phyloP scores from a whole-genome alignment of 2,888 invertebrate genomes.

The Sympetrum striolatum region DNA sequence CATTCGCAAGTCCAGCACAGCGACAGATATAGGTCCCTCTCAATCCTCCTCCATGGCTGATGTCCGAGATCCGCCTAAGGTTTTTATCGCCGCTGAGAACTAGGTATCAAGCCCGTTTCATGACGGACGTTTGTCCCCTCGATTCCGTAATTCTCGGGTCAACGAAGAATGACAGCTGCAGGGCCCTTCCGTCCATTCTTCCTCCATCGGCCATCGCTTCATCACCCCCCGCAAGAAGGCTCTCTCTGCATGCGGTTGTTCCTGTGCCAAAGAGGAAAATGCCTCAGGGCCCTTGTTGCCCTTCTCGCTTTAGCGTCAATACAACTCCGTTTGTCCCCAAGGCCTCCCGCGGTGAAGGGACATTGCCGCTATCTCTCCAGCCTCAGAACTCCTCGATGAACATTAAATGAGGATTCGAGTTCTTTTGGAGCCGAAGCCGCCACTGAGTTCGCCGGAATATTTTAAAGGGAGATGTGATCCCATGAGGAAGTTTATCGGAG shows the following conservation, averaged over 20 bases:
- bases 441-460: too few relatives aligned
- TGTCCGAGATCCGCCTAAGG: neutral
- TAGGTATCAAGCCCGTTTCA: neutral
- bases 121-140: neutral
- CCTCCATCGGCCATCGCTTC: neutral
- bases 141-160: neutral
- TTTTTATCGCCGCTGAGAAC: neutral
- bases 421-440: too few relatives aligned
- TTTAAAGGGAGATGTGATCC: too few relatives aligned
- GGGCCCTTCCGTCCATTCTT: neutral
- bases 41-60: too few relatives aligned
- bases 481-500: too few relatives aligned
- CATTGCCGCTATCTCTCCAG: neutral
- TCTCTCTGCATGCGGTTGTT: too few relatives aligned
- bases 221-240: neutral
- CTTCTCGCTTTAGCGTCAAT: neutral
- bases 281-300: too few relatives aligned
- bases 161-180: neutral
- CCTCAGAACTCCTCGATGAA: neutral
- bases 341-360: neutral
- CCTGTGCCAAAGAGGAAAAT: too few relatives aligned
- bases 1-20: too few relatives aligned
- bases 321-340: neutral
- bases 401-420: neutral
- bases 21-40: too few relatives aligned